Conservation (phyloP, 2,113 vertebrate species). For the Thunnus maccoyii region DNA sequence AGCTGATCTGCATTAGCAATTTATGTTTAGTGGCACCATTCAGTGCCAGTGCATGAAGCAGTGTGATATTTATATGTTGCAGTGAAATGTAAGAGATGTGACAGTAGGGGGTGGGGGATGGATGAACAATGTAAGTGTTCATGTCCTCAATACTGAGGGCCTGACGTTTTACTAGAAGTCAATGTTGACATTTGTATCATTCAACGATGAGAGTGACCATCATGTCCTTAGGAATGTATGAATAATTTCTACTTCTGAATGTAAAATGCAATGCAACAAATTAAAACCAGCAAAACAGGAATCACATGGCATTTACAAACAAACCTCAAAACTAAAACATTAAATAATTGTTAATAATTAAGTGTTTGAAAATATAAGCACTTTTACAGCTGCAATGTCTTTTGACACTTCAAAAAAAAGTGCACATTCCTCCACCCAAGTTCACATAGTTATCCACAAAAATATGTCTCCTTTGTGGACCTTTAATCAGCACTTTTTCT, state of each 20-base stretch:
- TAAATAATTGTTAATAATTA: background rate
- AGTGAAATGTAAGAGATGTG: slow-evolving; percentile 2
- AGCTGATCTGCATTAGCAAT: slow-evolving; percentile 19
- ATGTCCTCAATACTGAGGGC: background rate
- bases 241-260: no score
- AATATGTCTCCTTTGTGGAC: background rate
- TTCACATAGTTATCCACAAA: slow-evolving; percentile 5
- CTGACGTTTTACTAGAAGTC: background rate
- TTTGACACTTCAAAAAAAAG: background rate
- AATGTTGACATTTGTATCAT: background rate
- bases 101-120: background rate
- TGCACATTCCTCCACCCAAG: background rate
- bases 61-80: slow-evolving; percentile 16
- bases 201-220: background rate
- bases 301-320: no score
- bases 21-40: slow-evolving; percentile 18
- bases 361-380: background rate
- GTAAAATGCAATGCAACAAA: no score
- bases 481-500: slow-evolving; percentile 19
- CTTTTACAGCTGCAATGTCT: background rate
- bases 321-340: no score
- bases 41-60: background rate
- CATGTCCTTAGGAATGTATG: no score
- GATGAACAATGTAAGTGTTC: background rate
- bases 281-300: no score